Conservation (phyloP, 1,140 invertebrate species). For the Aradophagus sp. region DNA sequence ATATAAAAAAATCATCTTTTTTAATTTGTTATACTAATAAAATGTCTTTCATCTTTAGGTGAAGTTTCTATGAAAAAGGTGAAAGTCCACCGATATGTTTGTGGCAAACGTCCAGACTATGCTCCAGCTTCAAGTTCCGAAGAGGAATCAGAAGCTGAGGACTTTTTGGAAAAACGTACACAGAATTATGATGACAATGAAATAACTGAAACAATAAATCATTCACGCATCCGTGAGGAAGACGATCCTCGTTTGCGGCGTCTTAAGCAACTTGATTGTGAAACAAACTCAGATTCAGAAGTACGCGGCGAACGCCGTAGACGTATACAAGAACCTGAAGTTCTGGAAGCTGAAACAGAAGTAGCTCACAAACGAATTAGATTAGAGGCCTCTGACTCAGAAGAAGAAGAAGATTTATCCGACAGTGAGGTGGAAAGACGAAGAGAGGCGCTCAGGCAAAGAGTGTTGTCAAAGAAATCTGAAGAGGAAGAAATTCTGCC, state of each 20-base stretch:
- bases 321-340: conserved; percentile 82
- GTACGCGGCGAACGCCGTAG: conserved; percentile 74
- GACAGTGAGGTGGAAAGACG: conserved; percentile 89
- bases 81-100: conserved; percentile 94
- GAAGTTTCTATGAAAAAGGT: conserved; percentile 97
- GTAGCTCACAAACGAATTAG: conserved; percentile 64
- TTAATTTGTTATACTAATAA: no score
- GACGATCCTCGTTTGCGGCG: conserved; percentile 87
- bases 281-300: conserved; percentile 78
- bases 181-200: conserved; percentile 57
- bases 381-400: conserved; percentile 74
- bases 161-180: conserved; percentile 82
- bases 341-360: conserved; percentile 79
- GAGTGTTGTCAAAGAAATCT: conserved; percentile 82
- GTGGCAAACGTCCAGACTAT: conserved; percentile 95
- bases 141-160: conserved; percentile 89
- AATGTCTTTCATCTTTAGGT: conserved; percentile 75
- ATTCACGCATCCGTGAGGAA: conserved; percentile 70
- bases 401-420: conserved; percentile 83
- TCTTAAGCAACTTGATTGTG: conserved; percentile 76
- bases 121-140: conserved; percentile 86
- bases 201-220: conserved; percentile 19
- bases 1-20: no score
- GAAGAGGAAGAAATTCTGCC: conserved; percentile 78
- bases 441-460: conserved; percentile 81